Base-by-base conservation (phyloP, 2,888 invertebrate species). In the Emmelina monodactyla region DNA sequence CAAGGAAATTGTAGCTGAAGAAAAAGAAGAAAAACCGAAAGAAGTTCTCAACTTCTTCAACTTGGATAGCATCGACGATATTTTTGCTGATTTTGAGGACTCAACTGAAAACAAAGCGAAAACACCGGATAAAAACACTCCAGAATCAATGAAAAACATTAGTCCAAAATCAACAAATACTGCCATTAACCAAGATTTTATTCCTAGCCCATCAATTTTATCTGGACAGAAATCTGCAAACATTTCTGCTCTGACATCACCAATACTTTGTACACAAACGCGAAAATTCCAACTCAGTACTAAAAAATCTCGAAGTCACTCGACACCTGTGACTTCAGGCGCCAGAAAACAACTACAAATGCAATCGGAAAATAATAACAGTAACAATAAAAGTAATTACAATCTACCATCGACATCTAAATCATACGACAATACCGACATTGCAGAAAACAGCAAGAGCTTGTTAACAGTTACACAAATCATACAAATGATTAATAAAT, bases 401-500 rank as follows among this genome's bases (percentile, higher is more conserved):
- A n/a, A n/a, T n/a, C n/a, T n/a, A n/a, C n/a, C n/a, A n/a, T n/a
- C n/a, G n/a, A n/a, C n/a, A n/a, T n/a, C n/a, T n/a, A n/a, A n/a
- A n/a, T n/a, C n/a, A n/a, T n/a, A n/a, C n/a, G n/a, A n/a, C n/a
- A 25, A 25, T 25, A 4, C 9, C 30, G 50, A 42, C 39, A 15
- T 45, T 28, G 38, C 46, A 28, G 50, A 62, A n/a, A n/a, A n/a
- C n/a, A n/a, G n/a, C 37, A 68, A 68, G 55, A 79, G 73, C 40
- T 60, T 79, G 62, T 62, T 78, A 28, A 69, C 79, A 2, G 64
- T 79, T 35, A 78, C 81, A 9, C 79, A 82, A 52, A 53, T 76
- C 14, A 66, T 79, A 15, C 64, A 78, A 40, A 65, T 79, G 54
- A 72, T 82, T 3, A 76, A 76, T 44, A 66, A 60, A 51, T 51